These are phyloP conservation scores for Elgonia sp. DNA, from an alignment of 2,888 invertebrate genomes.

Conservation along the genomic window DNA sequence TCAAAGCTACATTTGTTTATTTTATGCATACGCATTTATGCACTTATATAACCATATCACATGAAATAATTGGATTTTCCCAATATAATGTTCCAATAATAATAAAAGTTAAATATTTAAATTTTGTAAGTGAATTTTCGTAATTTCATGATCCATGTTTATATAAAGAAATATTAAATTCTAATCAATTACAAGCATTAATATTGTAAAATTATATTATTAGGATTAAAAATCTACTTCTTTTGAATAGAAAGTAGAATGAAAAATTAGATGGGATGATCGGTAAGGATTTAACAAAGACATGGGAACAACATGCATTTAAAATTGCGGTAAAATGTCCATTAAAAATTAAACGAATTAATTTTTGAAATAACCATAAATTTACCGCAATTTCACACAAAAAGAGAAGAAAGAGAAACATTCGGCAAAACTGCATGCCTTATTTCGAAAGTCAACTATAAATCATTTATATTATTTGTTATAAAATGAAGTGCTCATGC, in stretches of 20 bases:
- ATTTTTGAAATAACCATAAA: neutral
- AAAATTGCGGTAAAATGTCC: slow-evolving; percentile 39
- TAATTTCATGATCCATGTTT: slow-evolving; percentile 38
- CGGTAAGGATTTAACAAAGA: slow-evolving; percentile 31
- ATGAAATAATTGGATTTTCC: slow-evolving; percentile 7
- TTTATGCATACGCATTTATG: slow-evolving; percentile 48
- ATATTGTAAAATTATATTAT: slow-evolving; percentile 23
- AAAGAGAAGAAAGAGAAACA: slow-evolving; percentile 19
- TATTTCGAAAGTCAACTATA: slow-evolving; percentile 21
- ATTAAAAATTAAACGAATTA: neutral
- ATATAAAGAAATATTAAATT: slow-evolving; percentile 42
- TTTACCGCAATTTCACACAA: slow-evolving; percentile 39
- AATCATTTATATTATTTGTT: slow-evolving; percentile 14
- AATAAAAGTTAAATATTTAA: neutral
- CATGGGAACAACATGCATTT: slow-evolving; percentile 31
- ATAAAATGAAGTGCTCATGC: slow-evolving; percentile 56
- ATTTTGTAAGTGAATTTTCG: neutral
- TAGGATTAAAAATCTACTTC: slow-evolving; percentile 29
- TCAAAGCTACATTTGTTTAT: too few species aligned
- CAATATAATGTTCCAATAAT: too few species aligned
- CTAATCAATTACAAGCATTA: slow-evolving; percentile 61
- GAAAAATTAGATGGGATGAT: slow-evolving; percentile 24
- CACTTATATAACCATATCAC: slow-evolving; percentile 42
- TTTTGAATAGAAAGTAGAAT: slow-evolving; percentile 31
- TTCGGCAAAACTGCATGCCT: slow-evolving; percentile 61